Evolutionary conservation across 2,113 vertebrate species (phyloP), one percentile per base, ranked within the genome.

Genomic region (Prunella himalayana): DNA sequence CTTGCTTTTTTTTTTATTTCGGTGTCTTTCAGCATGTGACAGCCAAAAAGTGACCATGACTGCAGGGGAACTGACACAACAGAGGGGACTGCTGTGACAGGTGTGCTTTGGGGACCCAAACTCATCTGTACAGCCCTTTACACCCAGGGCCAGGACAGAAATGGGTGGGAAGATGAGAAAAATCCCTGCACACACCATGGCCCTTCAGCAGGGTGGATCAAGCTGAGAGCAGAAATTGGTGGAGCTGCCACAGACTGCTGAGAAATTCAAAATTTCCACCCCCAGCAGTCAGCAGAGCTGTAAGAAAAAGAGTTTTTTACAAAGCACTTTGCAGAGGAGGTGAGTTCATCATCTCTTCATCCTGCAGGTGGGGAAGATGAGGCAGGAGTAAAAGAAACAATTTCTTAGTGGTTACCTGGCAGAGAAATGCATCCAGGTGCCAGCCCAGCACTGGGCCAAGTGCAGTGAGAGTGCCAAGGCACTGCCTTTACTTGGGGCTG

Each of bases 1-100:
- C 1, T 2, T 27, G 14, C 3, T 37, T 1, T 39, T 69, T 31
- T 60, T 23, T 44, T 3, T 94, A 31, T 92, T 71, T 83, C 25
- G 80, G 3, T 96, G 79, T 65, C 95, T 73, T 27, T 78, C 98
- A 82, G 97, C 41, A 0, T 96, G 98, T 87, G 97, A 98, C 9
- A 98, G 98, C 49, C 66, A 93, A 81, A 98, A 98, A 87, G 97
- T 98, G 63, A 98, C 97, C 82, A 98, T 98, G 94, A 97, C 97
- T 54, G 97, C 53, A 75, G 16, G 28, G 57, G 39, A 13, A 8
- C 28, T n/a, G 77, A 56, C 12, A 2, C 7, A 53, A 15, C 53
- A 75, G 51, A 21, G 53, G 24, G 25, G 2, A 7, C 4, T 47
- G n/a, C 47, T 70, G 39, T 54, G 5, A 47, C 41, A 63, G 28